Evolutionary conservation across 2,113 vertebrate species (phyloP).

Genomic region (Theropithecus gelada): DNA sequence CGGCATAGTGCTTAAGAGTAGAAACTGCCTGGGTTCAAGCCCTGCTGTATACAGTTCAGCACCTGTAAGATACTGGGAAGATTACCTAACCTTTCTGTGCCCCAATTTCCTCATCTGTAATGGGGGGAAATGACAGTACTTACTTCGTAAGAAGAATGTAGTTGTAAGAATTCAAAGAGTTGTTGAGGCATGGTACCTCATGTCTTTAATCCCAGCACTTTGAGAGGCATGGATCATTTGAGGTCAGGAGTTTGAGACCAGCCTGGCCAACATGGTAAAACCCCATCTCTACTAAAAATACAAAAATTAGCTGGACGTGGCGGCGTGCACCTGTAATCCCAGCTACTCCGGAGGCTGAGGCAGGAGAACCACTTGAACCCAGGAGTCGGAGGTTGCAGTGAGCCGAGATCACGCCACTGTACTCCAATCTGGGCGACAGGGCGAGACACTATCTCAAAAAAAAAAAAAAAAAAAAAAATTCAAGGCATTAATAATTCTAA

Average conservation of each 20-base stretch:
- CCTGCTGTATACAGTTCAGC: neutral
- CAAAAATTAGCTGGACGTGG: neutral
- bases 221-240: neutral
- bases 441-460: neutral
- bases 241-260: neutral
- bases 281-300: neutral
- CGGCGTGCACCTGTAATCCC: neutral
- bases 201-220: neutral
- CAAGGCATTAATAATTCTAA: neutral
- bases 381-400: neutral
- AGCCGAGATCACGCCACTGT: neutral
- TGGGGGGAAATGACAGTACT: neutral
- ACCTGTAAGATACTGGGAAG: neutral
- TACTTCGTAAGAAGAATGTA: neutral
- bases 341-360: neutral
- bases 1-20: fast-evolving
- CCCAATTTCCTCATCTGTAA: neutral
- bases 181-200: neutral
- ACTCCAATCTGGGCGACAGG: neutral
- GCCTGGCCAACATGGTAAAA: neutral
- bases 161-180: neutral
- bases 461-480: neutral
- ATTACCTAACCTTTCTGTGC: neutral
- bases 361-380: neutral
- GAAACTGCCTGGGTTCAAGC: neutral